Evolutionary conservation across 2,797 vertebrate genomes (phyloP).

Genomic region (Esox masquinongy): DNA sequence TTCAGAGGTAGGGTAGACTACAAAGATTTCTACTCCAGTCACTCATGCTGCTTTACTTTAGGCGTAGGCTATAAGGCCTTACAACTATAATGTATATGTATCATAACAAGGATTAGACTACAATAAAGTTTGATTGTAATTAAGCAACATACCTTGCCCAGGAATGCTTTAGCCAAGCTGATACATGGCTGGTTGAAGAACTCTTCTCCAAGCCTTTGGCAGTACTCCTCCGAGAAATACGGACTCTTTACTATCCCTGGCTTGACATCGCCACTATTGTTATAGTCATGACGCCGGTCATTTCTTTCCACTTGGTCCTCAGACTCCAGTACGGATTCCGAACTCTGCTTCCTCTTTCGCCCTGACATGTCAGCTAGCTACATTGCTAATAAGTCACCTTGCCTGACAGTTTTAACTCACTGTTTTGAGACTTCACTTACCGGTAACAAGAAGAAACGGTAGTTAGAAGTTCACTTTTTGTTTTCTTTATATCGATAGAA

Average conservation of each 20-base stretch:
- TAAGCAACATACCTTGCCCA: constrained; percentile 85
- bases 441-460: too few relatives aligned
- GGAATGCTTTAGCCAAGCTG: constrained; percentile 82
- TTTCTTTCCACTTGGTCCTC: background rate
- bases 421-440: background rate
- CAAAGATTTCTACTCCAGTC: background rate
- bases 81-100: background rate
- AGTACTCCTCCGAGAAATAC: constrained; percentile 71
- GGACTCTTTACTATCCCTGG: constrained; percentile 56
- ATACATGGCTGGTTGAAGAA: constrained; percentile 87
- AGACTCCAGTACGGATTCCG: background rate
- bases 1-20: background rate
- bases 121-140: background rate
- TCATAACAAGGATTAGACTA: background rate
- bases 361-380: constrained; percentile 54
- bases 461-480: too few relatives aligned
- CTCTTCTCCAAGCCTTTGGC: constrained; percentile 63
- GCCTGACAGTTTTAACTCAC: background rate
- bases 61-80: background rate
- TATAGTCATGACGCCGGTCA: background rate
- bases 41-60: background rate
- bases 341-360: constrained; percentile 62
- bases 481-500: background rate
- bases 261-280: background rate
- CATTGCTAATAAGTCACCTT: background rate